Evolutionary conservation across 2,797 vertebrate species (phyloP).

Genomic region (Erpetoichthys calabaricus): DNA sequence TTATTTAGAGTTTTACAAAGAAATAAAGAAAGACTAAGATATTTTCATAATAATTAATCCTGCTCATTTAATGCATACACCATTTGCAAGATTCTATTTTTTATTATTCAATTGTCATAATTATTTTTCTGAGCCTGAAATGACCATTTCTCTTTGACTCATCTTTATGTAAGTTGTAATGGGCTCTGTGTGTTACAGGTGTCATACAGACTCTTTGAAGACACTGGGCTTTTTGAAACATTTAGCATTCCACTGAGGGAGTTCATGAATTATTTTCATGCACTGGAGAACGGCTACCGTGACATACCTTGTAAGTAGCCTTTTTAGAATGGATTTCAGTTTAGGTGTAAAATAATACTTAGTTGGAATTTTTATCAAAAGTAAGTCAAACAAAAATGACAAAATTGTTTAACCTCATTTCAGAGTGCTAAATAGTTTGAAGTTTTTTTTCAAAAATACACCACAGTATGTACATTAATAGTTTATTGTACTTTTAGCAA

Average conservation of each 20-base stretch:
- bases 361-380: no score
- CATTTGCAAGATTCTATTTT: not conserved
- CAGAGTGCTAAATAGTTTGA: no score
- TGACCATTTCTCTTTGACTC: slow-evolving; percentile 9
- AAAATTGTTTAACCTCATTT: no score
- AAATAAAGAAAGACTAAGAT: no score
- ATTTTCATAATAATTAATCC: no score
- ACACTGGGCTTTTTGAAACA: slow-evolving; percentile 85
- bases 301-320: slow-evolving; percentile 93
- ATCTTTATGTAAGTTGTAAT: not conserved
- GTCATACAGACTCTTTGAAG: slow-evolving; percentile 89
- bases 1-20: no score
- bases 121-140: no score
- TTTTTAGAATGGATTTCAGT: not conserved
- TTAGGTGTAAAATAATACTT: no score
- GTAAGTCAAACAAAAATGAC: no score
- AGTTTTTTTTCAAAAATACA: no score
- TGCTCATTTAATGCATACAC: not conserved
- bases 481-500: no score
- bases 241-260: slow-evolving; percentile 91
- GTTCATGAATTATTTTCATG: slow-evolving; percentile 98
- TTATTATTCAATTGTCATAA: not conserved
- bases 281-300: slow-evolving; percentile 90
- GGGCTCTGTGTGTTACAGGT: slow-evolving; percentile 49
- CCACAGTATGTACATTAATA: no score